Evolutionary conservation across 2,113 vertebrate genomes (phyloP), one percentile per base, ranked within the genome.

Genomic region (Nothocercus julius): DNA sequence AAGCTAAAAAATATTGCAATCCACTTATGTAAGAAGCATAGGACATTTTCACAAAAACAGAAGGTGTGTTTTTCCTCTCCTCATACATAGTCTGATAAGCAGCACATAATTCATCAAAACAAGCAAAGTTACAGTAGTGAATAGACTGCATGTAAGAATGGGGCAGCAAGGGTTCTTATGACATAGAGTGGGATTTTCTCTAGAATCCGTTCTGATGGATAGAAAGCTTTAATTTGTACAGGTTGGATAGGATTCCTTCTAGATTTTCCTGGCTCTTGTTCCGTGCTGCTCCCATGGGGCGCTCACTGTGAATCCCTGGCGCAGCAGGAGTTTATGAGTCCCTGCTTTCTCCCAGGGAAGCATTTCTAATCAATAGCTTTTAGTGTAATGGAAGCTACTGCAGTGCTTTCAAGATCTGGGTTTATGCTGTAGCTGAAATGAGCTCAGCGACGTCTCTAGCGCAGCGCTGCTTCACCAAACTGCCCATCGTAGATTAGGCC

Each of bases 301-400:
- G 42, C 70, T 80, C 36, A 27, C 1, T 5, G 67, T 75, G 74
- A 89, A 69, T 94, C 74, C 87, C 0, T 49, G 44, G 84, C 45
- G 85, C 44, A 47, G 42, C 58, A 15, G 20, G 82, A 81, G n/a
- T 84, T 84, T 79, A 78, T 20, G 27, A 88, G 68, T 18, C 16
- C 36, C 19, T 20, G 18, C 12, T 45, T 78, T 92, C 76, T 88
- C 51, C 63, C 69, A 82, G 61, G 47, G 72, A 72, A 79, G 45
- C 27, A 78, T 44, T 83, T 89, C 64, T 67, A 83, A 95, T 93
- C 92, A 92, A 92, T 93, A 96, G 68, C 76, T 96, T 94, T 94
- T 88, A 97, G 77, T 70, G 62, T 77, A 94, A 93, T 93, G 66
- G 58, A 88, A 93, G 77, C 74, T 82, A 88, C 87, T 69, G 67